Conservation (phyloP, 2,113 vertebrate species). For the Progne subis region DNA sequence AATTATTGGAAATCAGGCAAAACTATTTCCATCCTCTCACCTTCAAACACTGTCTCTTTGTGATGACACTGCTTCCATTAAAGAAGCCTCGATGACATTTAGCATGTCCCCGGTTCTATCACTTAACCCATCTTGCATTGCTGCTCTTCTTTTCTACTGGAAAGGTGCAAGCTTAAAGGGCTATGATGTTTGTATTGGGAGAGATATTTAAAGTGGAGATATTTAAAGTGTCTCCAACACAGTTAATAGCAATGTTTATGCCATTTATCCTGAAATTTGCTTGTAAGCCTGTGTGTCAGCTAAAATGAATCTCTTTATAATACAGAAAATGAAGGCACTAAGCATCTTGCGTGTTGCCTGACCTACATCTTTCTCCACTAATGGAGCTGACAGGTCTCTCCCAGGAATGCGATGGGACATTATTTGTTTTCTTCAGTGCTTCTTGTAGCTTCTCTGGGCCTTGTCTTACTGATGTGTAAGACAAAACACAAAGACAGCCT, state of each 20-base stretch:
- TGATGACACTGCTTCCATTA: background rate
- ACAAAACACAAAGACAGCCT: background rate
- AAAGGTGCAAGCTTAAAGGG: background rate
- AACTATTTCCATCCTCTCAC: background rate
- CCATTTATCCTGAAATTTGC: background rate
- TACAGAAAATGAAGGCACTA: background rate
- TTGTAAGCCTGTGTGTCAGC: background rate
- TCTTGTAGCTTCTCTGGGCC: background rate
- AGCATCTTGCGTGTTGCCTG: background rate
- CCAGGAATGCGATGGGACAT: background rate
- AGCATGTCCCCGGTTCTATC: background rate
- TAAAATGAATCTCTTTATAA: background rate
- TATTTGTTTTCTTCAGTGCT: background rate
- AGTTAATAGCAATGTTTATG: background rate
- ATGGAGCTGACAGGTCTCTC: background rate
- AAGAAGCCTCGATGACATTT: background rate
- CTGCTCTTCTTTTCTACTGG: background rate
- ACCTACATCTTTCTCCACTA: background rate
- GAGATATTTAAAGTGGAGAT: background rate
- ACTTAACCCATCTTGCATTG: background rate
- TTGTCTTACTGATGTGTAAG: background rate
- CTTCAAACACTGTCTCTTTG: background rate
- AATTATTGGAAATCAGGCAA: background rate
- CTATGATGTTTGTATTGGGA: background rate
- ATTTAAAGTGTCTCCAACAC: background rate